Conservation (phyloP, 2,113 vertebrate genomes). For the Phasianus colchicus region DNA sequence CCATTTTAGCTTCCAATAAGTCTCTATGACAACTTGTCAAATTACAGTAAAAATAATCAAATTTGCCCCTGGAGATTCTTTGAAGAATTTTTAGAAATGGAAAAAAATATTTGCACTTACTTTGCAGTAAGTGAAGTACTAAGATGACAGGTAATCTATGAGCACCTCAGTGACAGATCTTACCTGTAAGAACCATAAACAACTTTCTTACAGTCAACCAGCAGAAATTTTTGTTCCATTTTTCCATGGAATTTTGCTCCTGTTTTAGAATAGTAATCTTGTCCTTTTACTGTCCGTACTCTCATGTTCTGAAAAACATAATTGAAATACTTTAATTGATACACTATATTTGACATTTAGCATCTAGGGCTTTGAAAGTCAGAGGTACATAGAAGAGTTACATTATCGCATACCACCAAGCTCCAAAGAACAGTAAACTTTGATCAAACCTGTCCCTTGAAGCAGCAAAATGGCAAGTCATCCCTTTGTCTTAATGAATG, state of each 20-base stretch:
- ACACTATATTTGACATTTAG: not conserved
- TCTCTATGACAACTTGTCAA: not conserved
- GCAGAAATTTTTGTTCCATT: constrained; percentile 93
- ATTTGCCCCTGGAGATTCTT: not conserved
- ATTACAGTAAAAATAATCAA: not conserved
- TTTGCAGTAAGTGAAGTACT: not conserved
- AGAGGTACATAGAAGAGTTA: not conserved
- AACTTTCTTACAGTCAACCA: constrained; percentile 92
- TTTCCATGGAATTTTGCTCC: constrained; percentile 93
- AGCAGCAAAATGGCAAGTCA: not conserved
- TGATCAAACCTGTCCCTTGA: not conserved
- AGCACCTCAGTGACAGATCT: constrained; percentile 15
- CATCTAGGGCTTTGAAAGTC: not conserved
- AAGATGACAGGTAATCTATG: not conserved
- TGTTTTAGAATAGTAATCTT: constrained; percentile 91
- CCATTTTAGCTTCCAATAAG: not conserved
- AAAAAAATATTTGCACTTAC: not conserved
- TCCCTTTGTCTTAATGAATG: not conserved
- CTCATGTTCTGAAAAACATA: constrained; percentile 89
- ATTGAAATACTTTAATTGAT: not conserved
- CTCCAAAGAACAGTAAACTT: not conserved
- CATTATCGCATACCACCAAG: not conserved
- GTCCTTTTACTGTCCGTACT: constrained; percentile 92
- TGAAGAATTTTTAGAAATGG: not conserved
- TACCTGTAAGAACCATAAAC: constrained; percentile 98